A percentile compares a stretch with the other conserved stretches of the same genome.
Conservation (phyloP, 2,113 vertebrate species). For the Haliaeetus leucogaster region DNA sequence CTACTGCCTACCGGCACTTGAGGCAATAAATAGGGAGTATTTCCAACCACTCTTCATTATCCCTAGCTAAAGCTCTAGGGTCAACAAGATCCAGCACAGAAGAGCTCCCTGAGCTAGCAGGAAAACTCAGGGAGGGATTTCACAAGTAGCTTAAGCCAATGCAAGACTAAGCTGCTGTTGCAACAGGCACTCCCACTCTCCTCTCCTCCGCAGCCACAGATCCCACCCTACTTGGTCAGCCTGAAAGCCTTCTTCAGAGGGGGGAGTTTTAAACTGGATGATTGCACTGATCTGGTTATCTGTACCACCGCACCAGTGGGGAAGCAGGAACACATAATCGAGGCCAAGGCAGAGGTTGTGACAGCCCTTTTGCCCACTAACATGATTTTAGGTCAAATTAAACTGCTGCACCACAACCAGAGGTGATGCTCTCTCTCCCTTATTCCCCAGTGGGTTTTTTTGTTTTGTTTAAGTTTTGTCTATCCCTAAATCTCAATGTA, state of each 20-base stretch:
- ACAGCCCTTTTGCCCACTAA: not conserved
- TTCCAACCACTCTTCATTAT: not conserved
- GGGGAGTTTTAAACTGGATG: not conserved
- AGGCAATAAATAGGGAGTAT: not conserved
- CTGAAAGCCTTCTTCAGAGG: not conserved
- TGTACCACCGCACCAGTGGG: not conserved
- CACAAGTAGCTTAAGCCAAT: not conserved
- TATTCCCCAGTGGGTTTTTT: not conserved
- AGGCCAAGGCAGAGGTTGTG: not conserved
- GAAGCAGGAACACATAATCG: not conserved
- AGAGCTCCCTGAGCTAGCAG: not conserved
- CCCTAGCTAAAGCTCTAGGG: not conserved
- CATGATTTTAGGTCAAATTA: not conserved
- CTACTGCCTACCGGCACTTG: not conserved
- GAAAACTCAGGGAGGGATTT: not conserved
- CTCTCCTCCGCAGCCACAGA: not conserved
- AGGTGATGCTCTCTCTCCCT: not conserved
- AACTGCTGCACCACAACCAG: not conserved
- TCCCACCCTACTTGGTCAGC: not conserved
- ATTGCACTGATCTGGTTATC: not conserved
- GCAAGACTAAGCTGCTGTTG: not conserved
- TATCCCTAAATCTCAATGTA: not conserved
- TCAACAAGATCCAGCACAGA: not conserved
- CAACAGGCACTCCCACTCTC: not conserved
- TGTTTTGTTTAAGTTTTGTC: not conserved